Conservation (phyloP, 1,140 invertebrate species). For the Drosophila willistoni region DNA sequence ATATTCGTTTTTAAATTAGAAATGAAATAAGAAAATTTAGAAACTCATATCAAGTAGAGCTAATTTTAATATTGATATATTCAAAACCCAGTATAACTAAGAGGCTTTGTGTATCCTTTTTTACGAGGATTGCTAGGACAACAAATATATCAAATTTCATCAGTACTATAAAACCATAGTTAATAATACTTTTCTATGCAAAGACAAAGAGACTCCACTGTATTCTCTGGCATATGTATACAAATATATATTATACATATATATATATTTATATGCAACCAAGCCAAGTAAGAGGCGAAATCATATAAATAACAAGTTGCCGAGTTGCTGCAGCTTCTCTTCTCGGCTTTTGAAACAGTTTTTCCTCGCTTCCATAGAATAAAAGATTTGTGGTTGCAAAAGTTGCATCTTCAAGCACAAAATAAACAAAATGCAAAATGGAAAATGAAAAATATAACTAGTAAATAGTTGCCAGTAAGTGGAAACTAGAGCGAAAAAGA, state of each 20-base stretch:
- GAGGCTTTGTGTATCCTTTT: too few relatives aligned
- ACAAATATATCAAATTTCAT: too few relatives aligned
- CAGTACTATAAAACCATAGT: too few relatives aligned
- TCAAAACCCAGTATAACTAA: too few relatives aligned
- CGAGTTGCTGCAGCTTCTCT: slow-evolving; percentile 21
- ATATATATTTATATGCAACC: background rate
- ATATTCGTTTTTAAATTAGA: too few relatives aligned
- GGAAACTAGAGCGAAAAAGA: background rate
- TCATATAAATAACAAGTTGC: slow-evolving; percentile 26
- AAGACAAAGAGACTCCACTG: background rate
- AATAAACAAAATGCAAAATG: slow-evolving; percentile 43
- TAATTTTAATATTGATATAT: too few relatives aligned
- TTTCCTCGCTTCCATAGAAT: slow-evolving; percentile 10
- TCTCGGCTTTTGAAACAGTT: slow-evolving; percentile 19
- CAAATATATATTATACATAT: background rate
- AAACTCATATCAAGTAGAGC: too few relatives aligned
- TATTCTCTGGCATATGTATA: background rate
- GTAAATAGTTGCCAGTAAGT: slow-evolving; percentile 10
- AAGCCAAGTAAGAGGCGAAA: slow-evolving; percentile 7
- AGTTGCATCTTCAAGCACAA: slow-evolving; percentile 53
- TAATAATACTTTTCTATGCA: background rate
- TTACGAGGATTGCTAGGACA: too few relatives aligned
- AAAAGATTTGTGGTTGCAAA: slow-evolving; percentile 45
- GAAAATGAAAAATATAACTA: slow-evolving; percentile 10
- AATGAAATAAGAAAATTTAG: too few relatives aligned